phyloP scores from a whole-genome alignment of 2,113 vertebrate genomes.

The Plectropomus leopardus region DNA sequence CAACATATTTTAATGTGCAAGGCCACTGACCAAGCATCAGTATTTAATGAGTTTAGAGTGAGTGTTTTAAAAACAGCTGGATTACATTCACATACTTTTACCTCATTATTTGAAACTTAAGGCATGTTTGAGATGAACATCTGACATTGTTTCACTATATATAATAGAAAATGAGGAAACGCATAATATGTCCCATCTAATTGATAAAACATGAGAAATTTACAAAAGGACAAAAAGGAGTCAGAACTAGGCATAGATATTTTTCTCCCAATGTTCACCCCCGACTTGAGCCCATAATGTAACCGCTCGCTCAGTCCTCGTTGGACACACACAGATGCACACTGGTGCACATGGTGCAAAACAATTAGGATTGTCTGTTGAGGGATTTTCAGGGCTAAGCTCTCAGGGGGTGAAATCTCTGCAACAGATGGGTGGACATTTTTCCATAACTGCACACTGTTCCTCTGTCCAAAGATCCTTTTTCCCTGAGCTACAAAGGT shows the following conservation, averaged over 20 bases:
- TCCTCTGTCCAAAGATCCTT: too few relatives aligned
- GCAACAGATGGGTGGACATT: conserved; percentile 67
- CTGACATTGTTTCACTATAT: too few relatives aligned
- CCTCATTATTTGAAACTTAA: too few relatives aligned
- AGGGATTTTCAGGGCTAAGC: conserved; percentile 72
- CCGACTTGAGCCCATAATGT: background rate
- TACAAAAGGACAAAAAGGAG: background rate
- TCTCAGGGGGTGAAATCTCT: conserved; percentile 65
- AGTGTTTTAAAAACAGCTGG: too few relatives aligned
- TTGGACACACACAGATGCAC: conserved; percentile 23
- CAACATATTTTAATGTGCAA: too few relatives aligned
- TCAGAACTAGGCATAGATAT: background rate
- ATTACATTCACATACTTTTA: too few relatives aligned
- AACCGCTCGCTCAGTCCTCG: background rate
- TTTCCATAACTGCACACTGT: conserved; percentile 51
- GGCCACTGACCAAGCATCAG: too few relatives aligned
- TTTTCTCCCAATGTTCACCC: background rate
- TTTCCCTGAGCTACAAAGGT: conserved; percentile 12
- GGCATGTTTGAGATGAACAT: too few relatives aligned
- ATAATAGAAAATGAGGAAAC: too few relatives aligned
- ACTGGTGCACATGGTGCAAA: conserved; percentile 45
- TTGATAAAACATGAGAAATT: background rate
- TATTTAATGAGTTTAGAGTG: too few relatives aligned
- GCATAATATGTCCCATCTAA: too few relatives aligned
- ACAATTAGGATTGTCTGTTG: conserved; percentile 63